These are phyloP conservation scores for Cepaea hortensis DNA, from an alignment of 2,888 invertebrate genomes.

Conservation along the genomic window DNA sequence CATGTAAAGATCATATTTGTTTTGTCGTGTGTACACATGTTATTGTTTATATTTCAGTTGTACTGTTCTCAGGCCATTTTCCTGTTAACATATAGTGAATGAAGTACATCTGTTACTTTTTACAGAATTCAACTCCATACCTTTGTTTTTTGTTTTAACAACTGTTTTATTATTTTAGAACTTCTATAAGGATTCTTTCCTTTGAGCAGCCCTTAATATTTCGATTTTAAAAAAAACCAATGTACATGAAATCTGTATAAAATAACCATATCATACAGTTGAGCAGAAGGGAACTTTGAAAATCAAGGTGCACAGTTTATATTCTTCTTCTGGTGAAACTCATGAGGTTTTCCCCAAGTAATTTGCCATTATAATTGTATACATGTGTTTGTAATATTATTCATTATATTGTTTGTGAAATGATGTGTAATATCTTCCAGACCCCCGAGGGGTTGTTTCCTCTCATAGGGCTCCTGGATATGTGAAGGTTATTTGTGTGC, in stretches of 20 bases:
- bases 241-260: conserved; percentile 33
- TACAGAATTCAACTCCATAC: not conserved
- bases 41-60: conserved; percentile 33
- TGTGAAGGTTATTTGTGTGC: not conserved
- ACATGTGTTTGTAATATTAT: conserved; percentile 35
- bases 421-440: conserved; percentile 25
- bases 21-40: not conserved
- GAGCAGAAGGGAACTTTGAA: conserved; percentile 23
- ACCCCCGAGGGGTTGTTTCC: conserved; percentile 42
- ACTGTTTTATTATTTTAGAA: not conserved
- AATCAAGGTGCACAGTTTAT: conserved; percentile 47
- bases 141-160: not conserved
- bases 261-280: conserved; percentile 43
- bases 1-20: conserved; percentile 49
- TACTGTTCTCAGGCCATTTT: conserved; percentile 39
- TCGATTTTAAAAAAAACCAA: conserved; percentile 2
- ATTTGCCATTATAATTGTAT: conserved; percentile 50
- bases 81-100: not conserved
- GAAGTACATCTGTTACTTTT: conserved; percentile 15
- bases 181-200: conserved; percentile 17
- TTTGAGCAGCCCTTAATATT: conserved; percentile 5
- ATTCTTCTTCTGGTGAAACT: conserved; percentile 45
- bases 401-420: conserved; percentile 30
- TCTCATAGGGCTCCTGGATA: conserved; percentile 40
- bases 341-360: conserved; percentile 36